phyloP scores from a whole-genome alignment of 2,888 invertebrate species.

The Hemistola chrysoprasaria region DNA sequence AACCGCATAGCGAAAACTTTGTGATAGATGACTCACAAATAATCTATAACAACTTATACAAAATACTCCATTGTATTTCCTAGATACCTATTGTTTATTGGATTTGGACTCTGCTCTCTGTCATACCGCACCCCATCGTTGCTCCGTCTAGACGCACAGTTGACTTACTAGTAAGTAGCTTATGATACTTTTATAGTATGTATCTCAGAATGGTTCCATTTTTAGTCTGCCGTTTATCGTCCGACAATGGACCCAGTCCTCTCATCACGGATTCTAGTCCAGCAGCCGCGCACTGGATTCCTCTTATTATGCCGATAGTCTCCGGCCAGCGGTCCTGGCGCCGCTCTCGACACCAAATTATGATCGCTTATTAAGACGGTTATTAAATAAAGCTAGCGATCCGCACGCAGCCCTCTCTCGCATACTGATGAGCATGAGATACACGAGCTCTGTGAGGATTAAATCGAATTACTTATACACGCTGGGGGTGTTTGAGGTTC shows the following conservation, averaged over 20 bases:
- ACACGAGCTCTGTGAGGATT: constrained; percentile 9
- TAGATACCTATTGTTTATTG: too few species aligned
- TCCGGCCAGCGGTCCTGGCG: constrained; percentile 10
- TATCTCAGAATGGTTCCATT: too few species aligned
- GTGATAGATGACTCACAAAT: too few species aligned
- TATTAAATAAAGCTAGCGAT: constrained; percentile 29
- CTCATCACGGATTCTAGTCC: constrained; percentile 12
- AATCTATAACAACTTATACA: too few species aligned
- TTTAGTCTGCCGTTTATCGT: too few species aligned
- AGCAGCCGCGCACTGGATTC: constrained; percentile 11
- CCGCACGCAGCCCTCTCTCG: constrained; percentile 3
- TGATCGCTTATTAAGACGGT: constrained; percentile 30
- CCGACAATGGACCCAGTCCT: constrained; percentile 4
- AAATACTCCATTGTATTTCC: too few species aligned
- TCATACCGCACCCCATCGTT: too few species aligned
- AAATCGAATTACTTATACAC: constrained; percentile 7
- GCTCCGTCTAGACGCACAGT: too few species aligned
- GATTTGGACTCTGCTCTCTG: too few species aligned
- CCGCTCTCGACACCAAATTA: constrained; percentile 24
- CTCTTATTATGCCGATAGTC: constrained; percentile 23
- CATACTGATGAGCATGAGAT: constrained; percentile 25
- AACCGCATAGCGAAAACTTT: too few species aligned
- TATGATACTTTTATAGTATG: too few species aligned
- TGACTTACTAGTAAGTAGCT: too few species aligned
- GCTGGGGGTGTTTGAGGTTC: not conserved